phyloP scores from a whole-genome alignment of 2,888 invertebrate species.

The Dorcus hopei region DNA sequence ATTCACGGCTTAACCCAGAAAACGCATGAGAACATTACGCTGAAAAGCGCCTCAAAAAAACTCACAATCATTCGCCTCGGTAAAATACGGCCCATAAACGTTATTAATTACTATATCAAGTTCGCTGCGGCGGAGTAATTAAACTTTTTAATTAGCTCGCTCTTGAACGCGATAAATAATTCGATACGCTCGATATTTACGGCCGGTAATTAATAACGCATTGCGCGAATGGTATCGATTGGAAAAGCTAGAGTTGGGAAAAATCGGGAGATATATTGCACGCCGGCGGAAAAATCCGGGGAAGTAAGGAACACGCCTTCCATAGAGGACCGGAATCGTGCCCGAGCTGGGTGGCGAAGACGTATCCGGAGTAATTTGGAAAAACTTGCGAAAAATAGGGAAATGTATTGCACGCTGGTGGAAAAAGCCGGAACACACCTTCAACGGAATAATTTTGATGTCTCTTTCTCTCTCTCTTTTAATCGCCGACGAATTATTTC shows the following conservation, averaged over 20 bases:
- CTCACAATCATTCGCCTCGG: too few relatives aligned
- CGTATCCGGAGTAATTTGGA: too few relatives aligned
- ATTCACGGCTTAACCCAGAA: neutral
- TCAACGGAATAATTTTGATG: neutral
- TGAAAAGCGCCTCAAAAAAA: too few relatives aligned
- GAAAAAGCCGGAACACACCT: neutral
- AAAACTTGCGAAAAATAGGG: too few relatives aligned
- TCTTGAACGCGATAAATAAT: slow-evolving; percentile 11
- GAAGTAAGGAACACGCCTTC: slow-evolving; percentile 3
- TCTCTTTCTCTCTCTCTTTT: too few relatives aligned
- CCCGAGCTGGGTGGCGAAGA: slow-evolving; percentile 4
- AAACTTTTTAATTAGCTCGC: slow-evolving; percentile 15
- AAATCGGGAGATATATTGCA: neutral
- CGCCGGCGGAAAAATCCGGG: neutral
- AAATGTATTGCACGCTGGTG: too few relatives aligned
- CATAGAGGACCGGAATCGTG: neutral
- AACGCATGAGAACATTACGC: neutral
- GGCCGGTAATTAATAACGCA: slow-evolving; percentile 9
- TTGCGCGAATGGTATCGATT: slow-evolving; percentile 7
- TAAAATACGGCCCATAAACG: slow-evolving; percentile 3
- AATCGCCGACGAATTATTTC: too few relatives aligned
- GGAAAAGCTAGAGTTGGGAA: neutral
- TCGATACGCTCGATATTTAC: slow-evolving; percentile 5
- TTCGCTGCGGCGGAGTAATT: slow-evolving; percentile 8
- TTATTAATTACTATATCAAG: slow-evolving; percentile 11